A percentile compares a stretch with the other conserved stretches of the same genome.
Evolutionary conservation across 2,797 vertebrate genomes (phyloP).

Genomic region (Podarcis lilfordi): DNA sequence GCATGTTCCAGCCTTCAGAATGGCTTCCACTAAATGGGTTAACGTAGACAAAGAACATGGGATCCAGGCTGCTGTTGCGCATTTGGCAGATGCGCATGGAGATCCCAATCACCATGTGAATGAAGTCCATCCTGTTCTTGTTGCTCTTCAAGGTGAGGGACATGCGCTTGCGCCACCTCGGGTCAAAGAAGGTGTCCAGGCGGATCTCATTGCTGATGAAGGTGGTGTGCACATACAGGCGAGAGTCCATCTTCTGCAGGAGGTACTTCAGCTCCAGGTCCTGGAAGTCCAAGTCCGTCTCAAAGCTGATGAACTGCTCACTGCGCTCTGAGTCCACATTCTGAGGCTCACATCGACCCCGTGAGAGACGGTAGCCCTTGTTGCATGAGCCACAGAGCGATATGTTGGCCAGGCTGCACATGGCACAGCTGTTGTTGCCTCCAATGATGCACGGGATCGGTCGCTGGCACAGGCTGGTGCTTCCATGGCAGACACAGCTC

Average conservation of each 20-base stretch:
- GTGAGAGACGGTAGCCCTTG: conserved; percentile 98
- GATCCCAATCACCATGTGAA: conserved; percentile 97
- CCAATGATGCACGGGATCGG: conserved; percentile 97
- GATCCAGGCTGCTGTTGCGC: conserved; percentile 97
- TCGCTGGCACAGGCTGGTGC: conserved; percentile 93
- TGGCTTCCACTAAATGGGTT: conserved; percentile 99
- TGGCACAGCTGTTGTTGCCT: conserved; percentile 98
- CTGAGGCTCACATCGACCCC: conserved; percentile 97
- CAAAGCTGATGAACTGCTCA: conserved; percentile 99
- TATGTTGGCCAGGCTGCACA: conserved; percentile 99
- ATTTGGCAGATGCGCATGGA: conserved; percentile 99
- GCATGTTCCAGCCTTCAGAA: conserved; percentile 99
- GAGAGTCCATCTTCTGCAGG: conserved; percentile 98
- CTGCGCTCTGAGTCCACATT: conserved; percentile 99
- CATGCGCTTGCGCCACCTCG: conserved; percentile 98
- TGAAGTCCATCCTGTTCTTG: conserved; percentile 99
- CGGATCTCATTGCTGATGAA: conserved; percentile 99
- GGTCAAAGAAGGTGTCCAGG: conserved; percentile 98
- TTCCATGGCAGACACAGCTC: conserved; percentile 95
- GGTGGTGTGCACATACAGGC: conserved; percentile 96
- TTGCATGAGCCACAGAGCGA: conserved; percentile 98
- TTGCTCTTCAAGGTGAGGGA: conserved; percentile 99
- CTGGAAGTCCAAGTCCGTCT: conserved; percentile 98
- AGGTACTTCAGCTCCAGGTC: conserved; percentile 98
- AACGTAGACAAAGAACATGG: conserved; percentile 98